A percentile compares a stretch with the other conserved stretches of the same genome.
phyloP scores from a whole-genome alignment of 2,113 vertebrate species.

The Phalacrocorax carbo region DNA sequence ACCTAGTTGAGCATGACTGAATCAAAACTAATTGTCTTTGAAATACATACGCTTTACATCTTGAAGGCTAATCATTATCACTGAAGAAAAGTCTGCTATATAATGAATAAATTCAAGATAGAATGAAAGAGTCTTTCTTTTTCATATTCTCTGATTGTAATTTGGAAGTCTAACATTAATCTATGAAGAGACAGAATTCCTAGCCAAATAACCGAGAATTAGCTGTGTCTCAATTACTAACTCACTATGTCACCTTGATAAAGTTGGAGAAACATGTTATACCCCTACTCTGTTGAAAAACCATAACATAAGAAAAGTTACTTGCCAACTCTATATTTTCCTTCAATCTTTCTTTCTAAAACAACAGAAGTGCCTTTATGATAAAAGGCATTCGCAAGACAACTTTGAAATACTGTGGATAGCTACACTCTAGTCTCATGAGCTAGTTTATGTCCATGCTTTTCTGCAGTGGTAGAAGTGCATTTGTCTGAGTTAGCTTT shows the following conservation, averaged over 20 bases:
- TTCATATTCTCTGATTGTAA: not conserved
- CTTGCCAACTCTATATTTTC: not conserved
- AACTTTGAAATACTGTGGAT: not conserved
- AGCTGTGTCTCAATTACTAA: not conserved
- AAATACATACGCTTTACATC: not conserved
- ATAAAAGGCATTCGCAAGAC: not conserved
- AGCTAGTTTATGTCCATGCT: not conserved
- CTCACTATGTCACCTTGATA: not conserved
- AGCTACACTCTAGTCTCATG: not conserved
- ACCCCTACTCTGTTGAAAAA: not conserved
- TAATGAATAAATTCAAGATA: constrained; percentile 18
- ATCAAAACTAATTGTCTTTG: constrained; percentile 41
- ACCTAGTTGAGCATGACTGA: not conserved
- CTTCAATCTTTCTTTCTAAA: not conserved
- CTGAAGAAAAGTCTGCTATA: not conserved
- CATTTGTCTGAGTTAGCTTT: not conserved
- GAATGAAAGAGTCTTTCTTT: not conserved
- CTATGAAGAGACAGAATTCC: not conserved
- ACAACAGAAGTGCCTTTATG: not conserved
- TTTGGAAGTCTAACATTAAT: not conserved
- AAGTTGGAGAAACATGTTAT: not conserved
- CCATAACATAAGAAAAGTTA: not conserved
- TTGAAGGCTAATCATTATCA: constrained; percentile 17
- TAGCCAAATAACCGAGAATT: not conserved
- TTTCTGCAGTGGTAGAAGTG: not conserved